Conservation (phyloP, 2,113 vertebrate genomes). For the Sisor rabdophorus region DNA sequence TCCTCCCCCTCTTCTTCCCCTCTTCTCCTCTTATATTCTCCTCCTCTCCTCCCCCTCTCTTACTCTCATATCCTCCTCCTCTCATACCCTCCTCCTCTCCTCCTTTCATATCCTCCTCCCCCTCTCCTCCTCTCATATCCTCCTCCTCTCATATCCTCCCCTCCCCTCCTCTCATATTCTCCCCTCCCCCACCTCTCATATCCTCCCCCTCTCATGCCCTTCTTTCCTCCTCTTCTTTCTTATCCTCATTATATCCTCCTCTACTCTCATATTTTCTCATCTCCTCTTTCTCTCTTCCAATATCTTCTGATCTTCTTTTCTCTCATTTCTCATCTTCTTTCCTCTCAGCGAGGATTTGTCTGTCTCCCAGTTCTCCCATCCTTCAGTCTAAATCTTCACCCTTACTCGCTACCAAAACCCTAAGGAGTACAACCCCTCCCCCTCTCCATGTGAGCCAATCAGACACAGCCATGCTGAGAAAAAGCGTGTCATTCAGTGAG, state of each 20-base stretch:
- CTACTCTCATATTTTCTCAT: background rate
- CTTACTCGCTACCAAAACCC: constrained; percentile 71
- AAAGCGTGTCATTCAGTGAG: constrained; percentile 96
- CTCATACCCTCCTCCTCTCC: too few species aligned
- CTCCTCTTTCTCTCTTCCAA: background rate
- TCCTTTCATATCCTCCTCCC: too few species aligned
- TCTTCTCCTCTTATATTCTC: too few species aligned
- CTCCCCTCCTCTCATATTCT: too few species aligned
- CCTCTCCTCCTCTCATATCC: too few species aligned
- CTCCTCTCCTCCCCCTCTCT: too few species aligned
- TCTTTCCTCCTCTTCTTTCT: background rate
- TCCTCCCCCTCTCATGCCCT: too few species aligned
- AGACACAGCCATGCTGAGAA: constrained; percentile 89
- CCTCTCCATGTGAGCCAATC: constrained; percentile 77
- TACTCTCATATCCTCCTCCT: too few species aligned
- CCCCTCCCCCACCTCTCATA: too few species aligned
- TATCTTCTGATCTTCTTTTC: constrained; percentile 9
- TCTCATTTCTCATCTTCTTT: constrained; percentile 49
- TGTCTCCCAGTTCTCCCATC: constrained; percentile 59
- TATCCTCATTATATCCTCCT: too few species aligned
- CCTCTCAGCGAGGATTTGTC: constrained; percentile 74
- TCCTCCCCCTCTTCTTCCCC: too few species aligned
- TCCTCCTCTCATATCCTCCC: too few species aligned
- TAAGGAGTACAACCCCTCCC: constrained; percentile 77
- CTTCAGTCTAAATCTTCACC: constrained; percentile 80